These are phyloP conservation scores for Alethe diademata DNA, from an alignment of 2,113 vertebrate species.

Conservation along the genomic window DNA sequence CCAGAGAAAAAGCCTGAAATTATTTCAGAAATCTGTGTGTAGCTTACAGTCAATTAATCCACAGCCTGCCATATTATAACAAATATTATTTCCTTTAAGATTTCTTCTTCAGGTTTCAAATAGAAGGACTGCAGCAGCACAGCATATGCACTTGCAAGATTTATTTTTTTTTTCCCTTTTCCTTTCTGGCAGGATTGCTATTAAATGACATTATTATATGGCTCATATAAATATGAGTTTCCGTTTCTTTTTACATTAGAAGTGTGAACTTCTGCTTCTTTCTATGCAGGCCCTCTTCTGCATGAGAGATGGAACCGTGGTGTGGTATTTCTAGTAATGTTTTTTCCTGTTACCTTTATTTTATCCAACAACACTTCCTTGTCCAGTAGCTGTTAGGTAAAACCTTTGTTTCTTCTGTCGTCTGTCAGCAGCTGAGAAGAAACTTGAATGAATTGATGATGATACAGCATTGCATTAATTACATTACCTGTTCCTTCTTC, in stretches of 20 bases:
- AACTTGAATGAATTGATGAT: background rate
- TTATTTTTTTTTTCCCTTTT: background rate
- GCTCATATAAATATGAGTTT: background rate
- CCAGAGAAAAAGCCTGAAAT: background rate
- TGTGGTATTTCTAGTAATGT: background rate
- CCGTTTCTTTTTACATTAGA: background rate
- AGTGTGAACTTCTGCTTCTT: background rate
- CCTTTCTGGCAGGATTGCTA: background rate
- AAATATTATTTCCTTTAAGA: background rate
- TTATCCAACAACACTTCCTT: background rate
- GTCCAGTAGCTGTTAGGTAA: background rate
- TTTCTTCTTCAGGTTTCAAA: background rate
- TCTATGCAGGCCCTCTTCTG: background rate
- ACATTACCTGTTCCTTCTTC: background rate
- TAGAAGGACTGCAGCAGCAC: background rate
- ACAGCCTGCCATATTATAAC: background rate
- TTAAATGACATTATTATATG: background rate
- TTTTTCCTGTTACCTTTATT: background rate
- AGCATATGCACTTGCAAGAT: background rate
- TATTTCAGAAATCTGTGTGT: background rate
- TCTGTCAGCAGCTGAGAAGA: background rate
- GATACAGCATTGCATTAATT: background rate
- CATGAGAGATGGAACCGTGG: background rate
- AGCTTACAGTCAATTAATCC: background rate
- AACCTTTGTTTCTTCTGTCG: background rate